Conservation (phyloP, 2,797 vertebrate species). For the Thripadectes ignobilis region DNA sequence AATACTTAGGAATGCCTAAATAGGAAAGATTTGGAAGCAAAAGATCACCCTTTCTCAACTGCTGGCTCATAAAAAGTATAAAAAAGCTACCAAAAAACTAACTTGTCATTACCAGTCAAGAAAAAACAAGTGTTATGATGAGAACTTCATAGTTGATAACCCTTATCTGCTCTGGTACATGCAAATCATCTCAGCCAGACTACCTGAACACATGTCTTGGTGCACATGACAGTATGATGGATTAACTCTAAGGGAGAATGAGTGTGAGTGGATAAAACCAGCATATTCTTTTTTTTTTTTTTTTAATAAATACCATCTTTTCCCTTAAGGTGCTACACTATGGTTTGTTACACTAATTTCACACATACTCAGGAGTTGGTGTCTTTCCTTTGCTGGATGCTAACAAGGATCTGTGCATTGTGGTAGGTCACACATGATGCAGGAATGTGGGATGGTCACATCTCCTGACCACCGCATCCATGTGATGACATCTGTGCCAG, state of each 20-base stretch:
- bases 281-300: not conserved
- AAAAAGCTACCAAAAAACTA: not conserved
- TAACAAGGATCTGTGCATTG: not conserved
- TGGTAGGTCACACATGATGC: not conserved
- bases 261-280: not conserved
- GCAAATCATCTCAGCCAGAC: not conserved
- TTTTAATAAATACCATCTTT: not conserved
- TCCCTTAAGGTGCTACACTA: not conserved
- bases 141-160: not conserved
- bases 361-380: accelerated
- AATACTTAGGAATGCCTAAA: not conserved
- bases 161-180: not conserved
- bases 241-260: not conserved
- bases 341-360: not conserved
- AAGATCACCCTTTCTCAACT: not conserved
- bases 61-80: not conserved
- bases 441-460: not conserved
- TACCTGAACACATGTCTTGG: not conserved
- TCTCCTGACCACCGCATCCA: not conserved
- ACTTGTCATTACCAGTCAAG: not conserved
- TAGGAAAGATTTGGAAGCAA: not conserved
- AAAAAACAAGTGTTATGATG: not conserved
- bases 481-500: accelerated
- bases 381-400: not conserved
- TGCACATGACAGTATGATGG: not conserved